Base-by-base conservation (phyloP, 2,888 invertebrate genomes). In the Papilio elwesi region DNA sequence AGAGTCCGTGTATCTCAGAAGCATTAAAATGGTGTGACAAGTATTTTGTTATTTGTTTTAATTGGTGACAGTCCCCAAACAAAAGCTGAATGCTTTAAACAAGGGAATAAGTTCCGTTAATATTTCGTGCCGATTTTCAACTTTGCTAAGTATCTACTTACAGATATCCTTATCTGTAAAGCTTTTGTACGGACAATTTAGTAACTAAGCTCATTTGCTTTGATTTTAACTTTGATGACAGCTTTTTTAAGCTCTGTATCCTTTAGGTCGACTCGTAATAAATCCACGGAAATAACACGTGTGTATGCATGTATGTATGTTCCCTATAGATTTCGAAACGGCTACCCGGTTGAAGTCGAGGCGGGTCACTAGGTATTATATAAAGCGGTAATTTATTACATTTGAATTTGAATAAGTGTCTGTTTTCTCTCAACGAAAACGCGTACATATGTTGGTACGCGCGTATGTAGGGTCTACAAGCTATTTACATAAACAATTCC, bases 121-220 rank as follows among this genome's bases (percentile, higher is more conserved):
- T 90, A 91, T 91, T 92, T 91, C 88, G 85, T 87, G 85, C 86
- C 87, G 87, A 83, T 87, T 85, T 87, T 87, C 87, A 86, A 90
- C 87, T 88, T 83, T 87, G 82, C 82, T 87, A 85, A 92, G 91
- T 87, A 87, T 85, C 87, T 88, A 84, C 86, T 90, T 83, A 87
- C 87, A 82, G 80, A 82, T 82, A 82, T 85, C 85, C 85, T 80
- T 81, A 81, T 84, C 82, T 85, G 88, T 85, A 87, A 84, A 82
- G 86, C 83, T 83, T 86, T 82, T 81, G 86, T 87, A 88, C 90
- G 84, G 79, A 83, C 87, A 90, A 91, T 87, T 89, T 86, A 85
- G 87, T 93, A 91, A 92, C 91, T 91, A 90, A 91, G 91, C 91
- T 90, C 88, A 92, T 92, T 92, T 92, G 85, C n/a, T 36, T 68